Evolutionary conservation across 2,113 vertebrate species (phyloP).

Genomic region (Sander lucioperca): DNA sequence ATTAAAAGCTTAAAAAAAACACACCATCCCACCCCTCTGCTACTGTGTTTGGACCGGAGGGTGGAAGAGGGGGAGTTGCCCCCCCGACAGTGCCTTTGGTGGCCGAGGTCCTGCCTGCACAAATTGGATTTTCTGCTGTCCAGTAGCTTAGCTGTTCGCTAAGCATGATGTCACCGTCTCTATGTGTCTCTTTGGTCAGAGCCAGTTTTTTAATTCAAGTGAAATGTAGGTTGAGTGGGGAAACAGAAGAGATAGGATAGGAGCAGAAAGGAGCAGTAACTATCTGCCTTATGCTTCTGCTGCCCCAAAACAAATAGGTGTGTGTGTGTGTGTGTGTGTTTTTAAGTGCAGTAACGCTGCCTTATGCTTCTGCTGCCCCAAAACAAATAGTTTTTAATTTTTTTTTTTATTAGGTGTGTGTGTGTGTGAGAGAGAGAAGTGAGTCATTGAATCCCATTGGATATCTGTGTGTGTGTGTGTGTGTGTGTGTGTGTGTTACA

Average conservation of each 20-base stretch:
- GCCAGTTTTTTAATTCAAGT: constrained; percentile 55
- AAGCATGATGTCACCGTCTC: constrained; percentile 39
- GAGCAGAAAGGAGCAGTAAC: background rate
- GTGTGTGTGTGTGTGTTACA: constrained; percentile 9
- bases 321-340: too few species aligned
- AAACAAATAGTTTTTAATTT: constrained; percentile 48
- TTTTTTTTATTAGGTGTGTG: too few species aligned
- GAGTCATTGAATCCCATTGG: too few species aligned
- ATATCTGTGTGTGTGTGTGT: background rate
- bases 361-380: background rate
- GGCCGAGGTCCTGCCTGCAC: constrained; percentile 49
- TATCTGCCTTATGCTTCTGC: constrained; percentile 40
- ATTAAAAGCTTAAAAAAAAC: constrained; percentile 72
- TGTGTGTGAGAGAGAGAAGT: background rate
- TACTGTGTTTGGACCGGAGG: constrained; percentile 19
- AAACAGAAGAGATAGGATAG: constrained; percentile 7
- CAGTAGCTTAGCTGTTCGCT: constrained; percentile 57
- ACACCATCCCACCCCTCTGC: background rate
- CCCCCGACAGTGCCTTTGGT: constrained; percentile 20
- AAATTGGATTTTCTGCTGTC: constrained; percentile 65
- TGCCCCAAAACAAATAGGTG: constrained; percentile 7
- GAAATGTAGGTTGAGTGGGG: constrained; percentile 69
- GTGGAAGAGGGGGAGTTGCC: background rate
- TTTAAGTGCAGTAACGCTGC: too few species aligned
- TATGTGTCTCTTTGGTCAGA: background rate